Percentiles rank a stretch among this genome's conserved stretches.
These are phyloP conservation scores for Teinopalpus imperialis DNA, from an alignment of 2,888 invertebrate genomes.

Conservation along the genomic window DNA sequence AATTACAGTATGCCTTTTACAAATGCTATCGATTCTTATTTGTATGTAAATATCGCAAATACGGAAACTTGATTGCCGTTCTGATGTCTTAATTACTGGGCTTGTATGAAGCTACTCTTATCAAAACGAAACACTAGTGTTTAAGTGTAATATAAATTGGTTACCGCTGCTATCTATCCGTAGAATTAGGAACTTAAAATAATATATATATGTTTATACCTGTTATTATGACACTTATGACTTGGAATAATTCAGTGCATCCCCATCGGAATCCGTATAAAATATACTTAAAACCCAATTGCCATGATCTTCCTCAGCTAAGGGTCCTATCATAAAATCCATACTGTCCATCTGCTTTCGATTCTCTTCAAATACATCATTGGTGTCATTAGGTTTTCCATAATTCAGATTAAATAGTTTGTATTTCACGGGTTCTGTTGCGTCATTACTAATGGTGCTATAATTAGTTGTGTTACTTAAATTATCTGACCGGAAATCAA, in stretches of 20 bases:
- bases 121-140: too few species aligned
- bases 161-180: too few species aligned
- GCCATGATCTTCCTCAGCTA: slow-evolving; percentile 53
- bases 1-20: too few species aligned
- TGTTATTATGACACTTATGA: slow-evolving; percentile 55
- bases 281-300: slow-evolving; percentile 66
- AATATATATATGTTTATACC: too few species aligned
- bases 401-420: slow-evolving; percentile 38
- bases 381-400: slow-evolving; percentile 23
- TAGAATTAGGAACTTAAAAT: too few species aligned
- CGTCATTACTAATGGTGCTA: slow-evolving; percentile 26
- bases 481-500: slow-evolving; percentile 9
- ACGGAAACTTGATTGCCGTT: too few species aligned
- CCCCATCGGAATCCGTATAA: slow-evolving; percentile 40
- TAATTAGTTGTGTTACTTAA: slow-evolving; percentile 26
- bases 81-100: too few species aligned
- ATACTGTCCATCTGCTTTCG: slow-evolving; percentile 37
- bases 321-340: slow-evolving; percentile 60
- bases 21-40: too few species aligned
- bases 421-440: slow-evolving; percentile 29
- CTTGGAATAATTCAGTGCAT: slow-evolving; percentile 60
- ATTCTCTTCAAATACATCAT: slow-evolving; percentile 31
- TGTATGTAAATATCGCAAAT: too few species aligned
- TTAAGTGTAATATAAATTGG: too few species aligned
- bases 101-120: too few species aligned